Conservation (phyloP, 2,113 vertebrate species). For the Entelurus aequoreus region DNA sequence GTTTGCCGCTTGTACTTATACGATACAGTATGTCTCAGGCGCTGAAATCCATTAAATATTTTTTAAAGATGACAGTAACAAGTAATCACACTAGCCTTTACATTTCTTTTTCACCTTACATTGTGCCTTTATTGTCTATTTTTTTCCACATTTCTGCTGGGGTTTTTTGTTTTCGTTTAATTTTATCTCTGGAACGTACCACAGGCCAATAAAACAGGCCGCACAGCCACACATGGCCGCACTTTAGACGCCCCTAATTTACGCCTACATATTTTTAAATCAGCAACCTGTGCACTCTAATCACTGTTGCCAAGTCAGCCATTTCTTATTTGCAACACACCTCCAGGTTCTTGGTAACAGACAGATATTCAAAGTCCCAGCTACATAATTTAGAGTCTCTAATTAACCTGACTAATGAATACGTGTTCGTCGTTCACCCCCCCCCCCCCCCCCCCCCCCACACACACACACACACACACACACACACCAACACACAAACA, state of each 20-base stretch:
- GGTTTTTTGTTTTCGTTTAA: too few species aligned
- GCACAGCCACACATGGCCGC: too few species aligned
- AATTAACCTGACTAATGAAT: neutral
- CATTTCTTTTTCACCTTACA: too few species aligned
- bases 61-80: neutral
- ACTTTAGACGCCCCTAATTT: neutral
- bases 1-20: neutral
- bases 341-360: neutral
- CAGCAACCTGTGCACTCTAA: neutral
- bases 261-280: neutral
- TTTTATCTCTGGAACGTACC: too few species aligned
- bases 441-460: too few species aligned
- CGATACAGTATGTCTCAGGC: neutral
- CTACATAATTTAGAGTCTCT: neutral
- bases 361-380: neutral
- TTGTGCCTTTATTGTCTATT: too few species aligned
- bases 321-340: neutral
- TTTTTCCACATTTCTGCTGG: too few species aligned
- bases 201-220: too few species aligned
- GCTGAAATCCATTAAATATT: neutral
- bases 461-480: neutral
- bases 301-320: neutral
- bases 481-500: too few species aligned
- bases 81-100: neutral
- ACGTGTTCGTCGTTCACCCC: too few species aligned